Conservation (phyloP, 2,797 vertebrate genomes). For the Psittacula echo region DNA sequence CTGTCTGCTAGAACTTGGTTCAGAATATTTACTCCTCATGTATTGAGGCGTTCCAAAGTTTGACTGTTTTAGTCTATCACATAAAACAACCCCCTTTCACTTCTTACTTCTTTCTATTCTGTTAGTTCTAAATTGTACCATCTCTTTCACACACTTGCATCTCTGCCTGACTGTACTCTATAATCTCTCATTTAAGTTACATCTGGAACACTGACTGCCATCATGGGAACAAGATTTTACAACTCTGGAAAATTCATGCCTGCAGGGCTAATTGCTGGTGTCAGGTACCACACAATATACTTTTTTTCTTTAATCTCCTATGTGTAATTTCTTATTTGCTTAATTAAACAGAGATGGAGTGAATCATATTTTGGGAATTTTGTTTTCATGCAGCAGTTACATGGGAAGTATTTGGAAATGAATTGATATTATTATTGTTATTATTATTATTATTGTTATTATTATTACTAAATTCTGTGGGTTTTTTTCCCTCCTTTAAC, state of each 20-base stretch:
- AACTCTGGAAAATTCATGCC: slow-evolving; percentile 95
- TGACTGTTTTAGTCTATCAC: neutral
- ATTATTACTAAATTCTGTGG: neutral
- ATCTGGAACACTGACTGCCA: slow-evolving; percentile 87
- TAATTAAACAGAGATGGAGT: neutral
- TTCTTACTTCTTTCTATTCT: neutral
- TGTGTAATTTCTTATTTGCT: neutral
- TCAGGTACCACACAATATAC: slow-evolving; percentile 82
- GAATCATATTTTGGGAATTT: neutral
- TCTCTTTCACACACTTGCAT: neutral
- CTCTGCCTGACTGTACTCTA: slow-evolving; percentile 17
- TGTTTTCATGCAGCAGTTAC: neutral
- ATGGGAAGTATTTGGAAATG: neutral
- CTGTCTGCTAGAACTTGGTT: neutral
- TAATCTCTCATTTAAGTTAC: slow-evolving; percentile 78
- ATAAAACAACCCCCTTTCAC: neutral
- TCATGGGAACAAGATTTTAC: slow-evolving; percentile 96
- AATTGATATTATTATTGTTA: neutral
- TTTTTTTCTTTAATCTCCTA: neutral
- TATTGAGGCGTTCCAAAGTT: neutral
- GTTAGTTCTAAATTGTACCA: neutral
- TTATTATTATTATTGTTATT: neutral
- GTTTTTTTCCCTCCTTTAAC: slow-evolving; percentile 8
- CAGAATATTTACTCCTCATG: neutral
- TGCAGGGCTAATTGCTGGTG: slow-evolving; percentile 91